phyloP scores from a whole-genome alignment of 2,888 invertebrate species.

The Leistus spinibarbis region DNA sequence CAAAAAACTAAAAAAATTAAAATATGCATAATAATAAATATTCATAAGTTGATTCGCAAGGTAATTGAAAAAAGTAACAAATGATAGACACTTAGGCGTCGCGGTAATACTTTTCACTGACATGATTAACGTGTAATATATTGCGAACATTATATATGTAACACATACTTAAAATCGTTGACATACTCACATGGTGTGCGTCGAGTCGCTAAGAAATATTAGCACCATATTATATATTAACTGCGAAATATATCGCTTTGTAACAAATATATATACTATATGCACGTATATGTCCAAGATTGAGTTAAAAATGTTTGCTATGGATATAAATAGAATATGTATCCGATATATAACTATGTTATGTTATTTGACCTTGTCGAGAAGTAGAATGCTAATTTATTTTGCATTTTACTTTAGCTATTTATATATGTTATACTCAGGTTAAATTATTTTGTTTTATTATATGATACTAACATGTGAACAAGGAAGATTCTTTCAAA shows the following conservation, averaged over 20 bases:
- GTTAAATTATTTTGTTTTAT: too few species aligned
- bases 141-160: constrained; percentile 23
- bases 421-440: too few species aligned
- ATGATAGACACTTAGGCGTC: constrained; percentile 3
- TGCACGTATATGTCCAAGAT: not conserved
- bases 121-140: constrained; percentile 30
- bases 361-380: not conserved
- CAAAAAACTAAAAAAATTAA: not conserved
- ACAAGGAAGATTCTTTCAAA: too few species aligned
- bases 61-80: constrained; percentile 32
- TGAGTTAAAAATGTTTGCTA: not conserved
- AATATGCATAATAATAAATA: constrained; percentile 20
- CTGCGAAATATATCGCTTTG: not conserved
- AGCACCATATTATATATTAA: not conserved
- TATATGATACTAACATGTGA: too few species aligned
- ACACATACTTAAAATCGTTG: constrained; percentile 9
- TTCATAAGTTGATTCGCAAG: constrained; percentile 25
- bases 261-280: not conserved
- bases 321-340: not conserved
- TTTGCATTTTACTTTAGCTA: too few species aligned
- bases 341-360: not conserved
- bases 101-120: not conserved
- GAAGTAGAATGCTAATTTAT: not conserved
- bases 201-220: constrained; percentile 4
- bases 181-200: constrained; percentile 20